phyloP scores from a whole-genome alignment of 2,113 vertebrate species.

The Meriones unguiculatus region DNA sequence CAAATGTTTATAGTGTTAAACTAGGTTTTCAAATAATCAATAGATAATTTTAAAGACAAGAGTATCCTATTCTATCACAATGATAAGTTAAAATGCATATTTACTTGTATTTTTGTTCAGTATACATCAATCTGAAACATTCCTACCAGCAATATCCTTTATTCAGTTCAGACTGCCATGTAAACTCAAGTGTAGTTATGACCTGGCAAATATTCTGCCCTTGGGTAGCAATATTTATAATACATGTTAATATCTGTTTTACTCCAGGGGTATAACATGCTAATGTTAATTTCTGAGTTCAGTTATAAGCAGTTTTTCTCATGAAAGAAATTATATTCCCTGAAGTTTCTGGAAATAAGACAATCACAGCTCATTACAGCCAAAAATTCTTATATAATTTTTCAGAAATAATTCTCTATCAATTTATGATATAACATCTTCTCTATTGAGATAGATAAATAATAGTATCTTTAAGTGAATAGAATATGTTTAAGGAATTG shows the following conservation, averaged over 20 bases:
- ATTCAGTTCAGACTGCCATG: neutral
- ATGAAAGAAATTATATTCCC: too few species aligned
- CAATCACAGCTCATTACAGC: too few species aligned
- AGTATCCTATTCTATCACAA: too few species aligned
- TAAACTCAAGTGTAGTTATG: neutral
- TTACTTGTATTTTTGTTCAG: neutral
- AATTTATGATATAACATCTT: neutral
- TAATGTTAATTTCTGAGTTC: neutral
- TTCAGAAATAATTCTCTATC: neutral
- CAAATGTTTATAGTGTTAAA: neutral
- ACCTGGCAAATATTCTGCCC: neutral
- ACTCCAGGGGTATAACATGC: neutral
- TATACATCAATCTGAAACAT: neutral
- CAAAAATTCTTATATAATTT: too few species aligned
- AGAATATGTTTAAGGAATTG: neutral
- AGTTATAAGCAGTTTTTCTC: neutral
- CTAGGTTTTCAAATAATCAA: neutral
- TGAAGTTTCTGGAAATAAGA: too few species aligned
- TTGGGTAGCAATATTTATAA: neutral
- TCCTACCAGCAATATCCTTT: too few species aligned
- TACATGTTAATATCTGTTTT: too few species aligned
- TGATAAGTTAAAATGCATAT: too few species aligned
- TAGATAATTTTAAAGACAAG: neutral
- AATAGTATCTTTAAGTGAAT: neutral
- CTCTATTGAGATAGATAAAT: neutral